phyloP scores from a whole-genome alignment of 2,797 vertebrate genomes.

The Rhynchotus rufescens region DNA sequence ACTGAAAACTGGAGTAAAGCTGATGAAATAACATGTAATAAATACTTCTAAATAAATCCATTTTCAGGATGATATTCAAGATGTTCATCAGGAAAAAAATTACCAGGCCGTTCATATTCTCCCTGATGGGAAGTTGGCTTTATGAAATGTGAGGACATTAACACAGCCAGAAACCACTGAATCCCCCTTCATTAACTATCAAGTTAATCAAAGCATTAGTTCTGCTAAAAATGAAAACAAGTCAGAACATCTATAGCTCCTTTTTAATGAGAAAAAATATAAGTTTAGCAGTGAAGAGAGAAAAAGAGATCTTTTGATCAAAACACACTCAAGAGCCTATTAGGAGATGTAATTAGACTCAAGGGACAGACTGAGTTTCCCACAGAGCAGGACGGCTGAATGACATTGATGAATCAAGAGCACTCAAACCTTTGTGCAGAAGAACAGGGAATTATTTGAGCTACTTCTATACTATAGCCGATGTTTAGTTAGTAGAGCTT shows the following conservation, averaged over 20 bases:
- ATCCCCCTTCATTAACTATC: background rate
- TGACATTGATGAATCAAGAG: background rate
- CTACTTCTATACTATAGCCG: background rate
- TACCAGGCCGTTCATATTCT: background rate
- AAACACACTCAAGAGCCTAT: background rate
- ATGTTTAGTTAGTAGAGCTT: too few species aligned
- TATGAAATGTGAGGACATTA: background rate
- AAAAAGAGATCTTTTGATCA: background rate
- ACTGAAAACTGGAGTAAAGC: background rate
- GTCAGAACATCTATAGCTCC: too few species aligned
- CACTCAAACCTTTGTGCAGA: background rate
- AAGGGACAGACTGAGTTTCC: background rate
- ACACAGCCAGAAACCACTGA: background rate
- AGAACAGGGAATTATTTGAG: background rate
- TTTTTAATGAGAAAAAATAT: background rate
- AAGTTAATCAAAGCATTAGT: background rate
- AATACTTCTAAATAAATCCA: background rate
- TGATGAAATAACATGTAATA: background rate
- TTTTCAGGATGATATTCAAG: background rate
- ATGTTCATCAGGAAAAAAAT: background rate
- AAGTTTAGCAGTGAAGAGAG: background rate
- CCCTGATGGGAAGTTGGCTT: background rate
- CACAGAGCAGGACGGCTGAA: background rate
- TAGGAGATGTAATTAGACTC: background rate
- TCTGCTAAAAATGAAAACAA: too few species aligned